These are phyloP conservation scores for Diachrysia chrysitis DNA, from an alignment of 2,888 invertebrate genomes.

Conservation along the genomic window DNA sequence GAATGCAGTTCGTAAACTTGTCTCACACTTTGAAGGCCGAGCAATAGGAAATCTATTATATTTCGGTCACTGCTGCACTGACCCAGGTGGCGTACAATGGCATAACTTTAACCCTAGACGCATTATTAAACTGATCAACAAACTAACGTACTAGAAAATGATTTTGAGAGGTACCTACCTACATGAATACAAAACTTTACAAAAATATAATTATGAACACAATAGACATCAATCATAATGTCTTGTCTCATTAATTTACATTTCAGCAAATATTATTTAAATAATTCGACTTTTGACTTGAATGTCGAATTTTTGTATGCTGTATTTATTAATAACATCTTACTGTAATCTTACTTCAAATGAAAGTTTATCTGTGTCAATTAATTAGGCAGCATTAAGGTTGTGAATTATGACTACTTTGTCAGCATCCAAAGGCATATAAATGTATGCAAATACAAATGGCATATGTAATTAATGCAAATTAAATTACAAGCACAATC, in stretches of 20 bases:
- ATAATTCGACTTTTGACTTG: not conserved
- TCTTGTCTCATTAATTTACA: conserved; percentile 17
- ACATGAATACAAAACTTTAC: not conserved
- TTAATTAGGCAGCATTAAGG: conserved; percentile 36
- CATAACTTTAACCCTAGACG: not conserved
- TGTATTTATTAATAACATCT: not conserved
- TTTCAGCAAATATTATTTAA: conserved; percentile 13
- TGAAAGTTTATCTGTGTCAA: conserved; percentile 10
- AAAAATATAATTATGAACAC: conserved; percentile 12
- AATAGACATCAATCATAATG: conserved; percentile 29
- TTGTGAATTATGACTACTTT: conserved; percentile 51
- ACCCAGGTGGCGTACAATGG: no score
- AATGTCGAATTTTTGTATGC: not conserved
- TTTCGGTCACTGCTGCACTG: no score
- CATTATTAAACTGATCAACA: not conserved
- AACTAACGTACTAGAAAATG: no score
- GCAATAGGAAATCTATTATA: no score
- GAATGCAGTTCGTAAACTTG: no score
- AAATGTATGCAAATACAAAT: conserved; percentile 68
- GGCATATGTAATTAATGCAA: conserved; percentile 73
- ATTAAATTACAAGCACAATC: conserved; percentile 69
- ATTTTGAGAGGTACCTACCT: not conserved
- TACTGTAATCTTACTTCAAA: not conserved
- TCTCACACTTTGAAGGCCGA: no score
- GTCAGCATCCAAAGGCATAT: conserved; percentile 50